Percentiles rank a stretch among this genome's conserved stretches.
phyloP scores from a whole-genome alignment of 2,113 vertebrate genomes.

The Xerus inauris region DNA sequence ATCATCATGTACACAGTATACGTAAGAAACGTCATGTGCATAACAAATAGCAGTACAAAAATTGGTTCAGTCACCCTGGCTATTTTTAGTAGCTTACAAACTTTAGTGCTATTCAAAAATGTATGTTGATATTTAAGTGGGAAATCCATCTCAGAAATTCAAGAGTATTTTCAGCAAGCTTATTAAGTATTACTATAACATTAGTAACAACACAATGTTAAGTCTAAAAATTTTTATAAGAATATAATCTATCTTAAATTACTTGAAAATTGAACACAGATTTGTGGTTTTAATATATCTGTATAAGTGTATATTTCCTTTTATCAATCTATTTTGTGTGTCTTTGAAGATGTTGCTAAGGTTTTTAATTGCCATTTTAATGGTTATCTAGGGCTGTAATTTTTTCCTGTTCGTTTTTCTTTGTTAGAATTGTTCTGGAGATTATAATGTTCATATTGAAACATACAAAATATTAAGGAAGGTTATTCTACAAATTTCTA shows the following conservation, averaged over 20 bases:
- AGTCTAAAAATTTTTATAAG: background rate
- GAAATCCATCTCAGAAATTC: background rate
- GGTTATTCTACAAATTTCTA: background rate
- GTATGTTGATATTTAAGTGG: background rate
- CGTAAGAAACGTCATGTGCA: background rate
- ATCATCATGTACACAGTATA: background rate
- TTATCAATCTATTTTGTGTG: background rate
- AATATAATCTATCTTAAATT: background rate
- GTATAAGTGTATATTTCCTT: background rate
- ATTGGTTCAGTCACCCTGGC: background rate
- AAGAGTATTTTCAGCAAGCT: background rate
- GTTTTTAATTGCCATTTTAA: background rate
- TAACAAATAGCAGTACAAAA: background rate
- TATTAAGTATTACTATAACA: background rate
- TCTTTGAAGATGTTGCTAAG: background rate
- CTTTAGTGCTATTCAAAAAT: background rate
- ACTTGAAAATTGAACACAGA: background rate
- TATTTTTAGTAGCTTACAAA: background rate
- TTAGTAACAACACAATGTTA: too few relatives aligned
- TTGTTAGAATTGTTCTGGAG: background rate
- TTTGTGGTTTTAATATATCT: background rate
- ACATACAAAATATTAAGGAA: background rate
- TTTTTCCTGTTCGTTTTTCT: background rate
- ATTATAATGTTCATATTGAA: background rate
- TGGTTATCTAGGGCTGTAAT: background rate